Evolutionary conservation across 1,140 invertebrate genomes (phyloP).

Genomic region (Brachionus calyciflorus): DNA sequence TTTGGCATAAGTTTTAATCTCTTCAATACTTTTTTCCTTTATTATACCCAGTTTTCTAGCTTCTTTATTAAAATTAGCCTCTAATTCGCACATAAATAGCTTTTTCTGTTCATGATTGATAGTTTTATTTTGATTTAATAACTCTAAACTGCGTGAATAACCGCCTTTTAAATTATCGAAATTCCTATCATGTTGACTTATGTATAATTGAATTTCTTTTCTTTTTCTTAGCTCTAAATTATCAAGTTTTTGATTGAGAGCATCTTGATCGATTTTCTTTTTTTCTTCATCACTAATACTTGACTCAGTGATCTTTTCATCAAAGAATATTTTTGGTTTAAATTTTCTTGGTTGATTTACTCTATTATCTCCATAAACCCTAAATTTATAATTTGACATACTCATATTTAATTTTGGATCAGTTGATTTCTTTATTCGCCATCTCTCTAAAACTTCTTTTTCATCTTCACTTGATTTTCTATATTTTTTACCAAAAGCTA

Average conservation of each 20-base stretch:
- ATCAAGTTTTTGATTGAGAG: not conserved
- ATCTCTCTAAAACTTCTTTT: not conserved
- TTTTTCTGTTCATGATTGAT: too few species aligned
- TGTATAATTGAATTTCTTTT: not conserved
- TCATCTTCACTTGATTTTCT: too few species aligned
- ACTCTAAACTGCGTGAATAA: too few species aligned
- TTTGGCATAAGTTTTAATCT: not conserved
- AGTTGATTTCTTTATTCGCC: slow-evolving; percentile 4
- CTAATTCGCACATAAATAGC: too few species aligned
- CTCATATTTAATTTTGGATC: slow-evolving; percentile 3
- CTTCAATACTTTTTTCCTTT: not conserved
- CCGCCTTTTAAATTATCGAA: not conserved
- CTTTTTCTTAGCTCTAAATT: not conserved
- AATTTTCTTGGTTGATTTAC: not conserved
- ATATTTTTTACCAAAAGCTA: not conserved
- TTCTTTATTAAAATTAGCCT: not conserved
- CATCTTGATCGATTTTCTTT: not conserved
- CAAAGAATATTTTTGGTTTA: slow-evolving; percentile 4
- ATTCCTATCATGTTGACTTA: not conserved
- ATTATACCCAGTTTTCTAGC: not conserved
- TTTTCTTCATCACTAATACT: not conserved
- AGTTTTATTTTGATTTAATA: too few species aligned
- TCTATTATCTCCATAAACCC: not conserved
- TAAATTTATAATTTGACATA: not conserved
- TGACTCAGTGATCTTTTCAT: not conserved